phyloP scores from a whole-genome alignment of 2,888 invertebrate species.

The Pilophorus perplexus region DNA sequence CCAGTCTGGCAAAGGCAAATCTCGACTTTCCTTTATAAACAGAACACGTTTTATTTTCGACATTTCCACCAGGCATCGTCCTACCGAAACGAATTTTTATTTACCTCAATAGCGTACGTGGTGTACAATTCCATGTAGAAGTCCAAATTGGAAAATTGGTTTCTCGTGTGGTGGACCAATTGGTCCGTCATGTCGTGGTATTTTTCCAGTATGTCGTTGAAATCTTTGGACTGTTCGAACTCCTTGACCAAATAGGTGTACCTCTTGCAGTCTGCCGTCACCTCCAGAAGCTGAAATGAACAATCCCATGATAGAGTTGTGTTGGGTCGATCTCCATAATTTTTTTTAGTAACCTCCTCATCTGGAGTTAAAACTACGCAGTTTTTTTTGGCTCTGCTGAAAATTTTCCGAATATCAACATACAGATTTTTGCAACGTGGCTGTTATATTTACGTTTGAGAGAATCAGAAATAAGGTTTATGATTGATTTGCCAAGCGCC shows the following conservation, averaged over 20 bases:
- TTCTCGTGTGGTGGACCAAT: constrained; percentile 19
- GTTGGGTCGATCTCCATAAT: too few species aligned
- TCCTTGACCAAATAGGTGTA: constrained; percentile 20
- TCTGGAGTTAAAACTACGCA: too few species aligned
- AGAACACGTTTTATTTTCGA: neutral
- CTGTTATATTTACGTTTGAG: too few species aligned
- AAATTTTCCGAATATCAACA: too few species aligned
- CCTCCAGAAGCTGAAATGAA: constrained; percentile 26
- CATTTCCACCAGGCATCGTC: neutral
- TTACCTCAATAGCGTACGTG: constrained; percentile 26
- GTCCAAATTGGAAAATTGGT: constrained; percentile 25
- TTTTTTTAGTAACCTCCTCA: too few species aligned
- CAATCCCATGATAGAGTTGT: too few species aligned
- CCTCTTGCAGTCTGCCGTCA: constrained; percentile 21
- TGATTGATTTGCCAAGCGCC: too few species aligned
- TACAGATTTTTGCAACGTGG: too few species aligned
- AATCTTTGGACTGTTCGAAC: constrained; percentile 19
- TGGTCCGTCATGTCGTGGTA: constrained; percentile 35
- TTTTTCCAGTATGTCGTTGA: constrained; percentile 11
- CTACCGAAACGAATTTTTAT: neutral
- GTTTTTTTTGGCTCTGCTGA: too few species aligned
- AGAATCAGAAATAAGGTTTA: too few species aligned
- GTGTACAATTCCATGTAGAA: constrained; percentile 36
- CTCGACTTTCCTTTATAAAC: constrained; percentile 49
- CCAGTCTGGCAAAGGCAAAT: constrained; percentile 61